Base-by-base conservation (phyloP, 1,140 invertebrate genomes). In the Telenomus remus region DNA sequence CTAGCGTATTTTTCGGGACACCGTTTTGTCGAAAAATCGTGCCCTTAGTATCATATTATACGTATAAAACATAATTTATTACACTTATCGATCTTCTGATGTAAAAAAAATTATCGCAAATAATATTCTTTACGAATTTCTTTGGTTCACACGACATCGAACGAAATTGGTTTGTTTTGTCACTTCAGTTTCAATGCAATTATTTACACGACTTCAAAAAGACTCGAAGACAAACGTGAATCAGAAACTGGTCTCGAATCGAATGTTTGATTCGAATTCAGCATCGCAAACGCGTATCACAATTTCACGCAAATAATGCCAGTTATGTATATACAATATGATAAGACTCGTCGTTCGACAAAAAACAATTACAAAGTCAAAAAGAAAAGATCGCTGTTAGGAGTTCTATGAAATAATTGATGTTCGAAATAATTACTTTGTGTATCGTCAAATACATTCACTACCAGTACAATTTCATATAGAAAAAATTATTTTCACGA, bases 41-140 rank as follows among this genome's bases (percentile, higher is more conserved):
- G 46, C 51, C 54, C 59, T 59, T 63, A 70, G 2, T 35, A 57
- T 57, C 57, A 57, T 46, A 39, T 39, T 9, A 39, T 33, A 1
- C 44, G n/a, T 63, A 56, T 59, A 61, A 55, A 63, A 39, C 54
- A 71, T 71, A 54, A 71, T 71, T 63, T 63, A 71, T 63, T 71
- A 61, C 61, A 70, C 54, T 70, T 47, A 55, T 39, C 3, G 3
- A 11, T 70, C 44, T 16, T 71, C 19, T 63, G 56, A 63, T 61
- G 19, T 51, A 47, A 71, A 60, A n/a, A n/a, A 70, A 61, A 57
- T 50, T 57, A 61, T 61, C 34, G 39, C 59, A 64, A 64, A 64
- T 68, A 51, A 72, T 64, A 59, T 61, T 14, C 3, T 57, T 59
- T 47, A 59, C 11, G 59, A 72, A 64, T 72, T 64, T 72, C 69